Evolutionary conservation across 2,888 invertebrate genomes (phyloP).

Genomic region (Frankliniella fusca): DNA sequence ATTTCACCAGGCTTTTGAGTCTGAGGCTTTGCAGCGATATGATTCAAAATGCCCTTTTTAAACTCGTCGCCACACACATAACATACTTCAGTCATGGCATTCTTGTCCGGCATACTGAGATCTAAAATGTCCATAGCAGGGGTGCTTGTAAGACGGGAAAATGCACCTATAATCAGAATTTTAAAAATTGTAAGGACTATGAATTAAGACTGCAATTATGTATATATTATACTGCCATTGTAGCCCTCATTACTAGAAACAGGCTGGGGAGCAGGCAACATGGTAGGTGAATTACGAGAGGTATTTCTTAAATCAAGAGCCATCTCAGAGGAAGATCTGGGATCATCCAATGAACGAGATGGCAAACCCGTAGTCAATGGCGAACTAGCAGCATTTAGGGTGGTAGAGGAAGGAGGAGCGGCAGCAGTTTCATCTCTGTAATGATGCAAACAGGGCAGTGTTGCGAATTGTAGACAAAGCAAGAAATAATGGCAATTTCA

Average conservation of each 20-base stretch:
- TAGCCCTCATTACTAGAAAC: background rate
- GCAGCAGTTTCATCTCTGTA: background rate
- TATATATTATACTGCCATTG: too few species aligned
- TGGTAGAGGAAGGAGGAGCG: background rate
- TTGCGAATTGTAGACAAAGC: background rate
- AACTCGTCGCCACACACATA: conserved; percentile 88
- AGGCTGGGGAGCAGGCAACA: conserved; percentile 44
- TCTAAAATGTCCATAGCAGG: conserved; percentile 81
- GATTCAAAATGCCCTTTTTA: conserved; percentile 73
- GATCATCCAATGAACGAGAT: conserved; percentile 44
- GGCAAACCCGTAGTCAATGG: conserved; percentile 39
- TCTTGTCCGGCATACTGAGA: conserved; percentile 88
- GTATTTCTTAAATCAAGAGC: conserved; percentile 46
- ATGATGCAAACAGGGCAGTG: background rate
- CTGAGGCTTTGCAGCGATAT: conserved; percentile 58
- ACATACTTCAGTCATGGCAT: conserved; percentile 83
- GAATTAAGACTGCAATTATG: background rate
- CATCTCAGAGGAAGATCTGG: conserved; percentile 43
- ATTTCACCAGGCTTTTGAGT: conserved; percentile 45
- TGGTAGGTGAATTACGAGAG: conserved; percentile 45
- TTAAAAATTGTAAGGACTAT: background rate
- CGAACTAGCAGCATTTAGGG: background rate
- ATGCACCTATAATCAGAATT: background rate
- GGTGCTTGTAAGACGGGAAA: conserved; percentile 46
- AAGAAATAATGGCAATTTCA: background rate